Evolutionary conservation across 2,888 invertebrate genomes (phyloP).

Genomic region (Hypselothyrea guttata): DNA sequence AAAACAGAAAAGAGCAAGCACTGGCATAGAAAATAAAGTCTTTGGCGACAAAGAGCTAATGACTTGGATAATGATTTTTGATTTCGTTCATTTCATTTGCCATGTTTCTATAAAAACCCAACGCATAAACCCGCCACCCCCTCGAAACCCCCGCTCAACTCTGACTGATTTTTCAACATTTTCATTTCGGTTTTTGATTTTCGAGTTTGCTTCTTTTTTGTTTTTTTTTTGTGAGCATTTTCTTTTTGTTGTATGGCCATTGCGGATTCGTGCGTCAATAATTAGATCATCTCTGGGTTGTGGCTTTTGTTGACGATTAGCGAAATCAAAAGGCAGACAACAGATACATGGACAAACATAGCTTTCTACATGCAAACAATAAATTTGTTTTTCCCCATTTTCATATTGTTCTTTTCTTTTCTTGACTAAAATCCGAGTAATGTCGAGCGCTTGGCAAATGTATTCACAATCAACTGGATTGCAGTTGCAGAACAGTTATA

Average conservation of each 20-base stretch:
- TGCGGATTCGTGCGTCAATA: slow-evolving; percentile 73
- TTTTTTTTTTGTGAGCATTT: slow-evolving; percentile 13
- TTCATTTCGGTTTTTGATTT: slow-evolving; percentile 24
- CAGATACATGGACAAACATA: slow-evolving; percentile 26
- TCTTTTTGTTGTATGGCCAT: slow-evolving; percentile 34
- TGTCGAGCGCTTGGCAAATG: slow-evolving; percentile 49
- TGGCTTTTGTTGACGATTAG: slow-evolving; percentile 67
- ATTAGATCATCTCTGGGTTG: slow-evolving; percentile 69
- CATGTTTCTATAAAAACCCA: slow-evolving; percentile 19
- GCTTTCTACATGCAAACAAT: slow-evolving; percentile 10
- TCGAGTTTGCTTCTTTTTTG: slow-evolving; percentile 1
- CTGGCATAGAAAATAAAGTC: slow-evolving; percentile 22
- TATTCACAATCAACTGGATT: slow-evolving; percentile 7
- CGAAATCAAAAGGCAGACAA: slow-evolving; percentile 66
- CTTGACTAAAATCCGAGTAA: slow-evolving; percentile 41
- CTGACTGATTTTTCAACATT: slow-evolving; percentile 26
- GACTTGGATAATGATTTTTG: slow-evolving; percentile 67
- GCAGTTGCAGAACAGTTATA: background rate
- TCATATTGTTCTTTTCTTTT: slow-evolving; percentile 23
- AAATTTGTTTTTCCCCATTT: slow-evolving; percentile 39
- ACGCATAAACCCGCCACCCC: background rate
- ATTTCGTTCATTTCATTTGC: slow-evolving; percentile 59
- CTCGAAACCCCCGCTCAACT: slow-evolving; percentile 4
- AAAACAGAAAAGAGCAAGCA: too few relatives aligned
- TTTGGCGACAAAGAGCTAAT: slow-evolving; percentile 63